These are phyloP conservation scores for Bufo bufo DNA, from an alignment of 2,113 vertebrate genomes.

Conservation along the genomic window DNA sequence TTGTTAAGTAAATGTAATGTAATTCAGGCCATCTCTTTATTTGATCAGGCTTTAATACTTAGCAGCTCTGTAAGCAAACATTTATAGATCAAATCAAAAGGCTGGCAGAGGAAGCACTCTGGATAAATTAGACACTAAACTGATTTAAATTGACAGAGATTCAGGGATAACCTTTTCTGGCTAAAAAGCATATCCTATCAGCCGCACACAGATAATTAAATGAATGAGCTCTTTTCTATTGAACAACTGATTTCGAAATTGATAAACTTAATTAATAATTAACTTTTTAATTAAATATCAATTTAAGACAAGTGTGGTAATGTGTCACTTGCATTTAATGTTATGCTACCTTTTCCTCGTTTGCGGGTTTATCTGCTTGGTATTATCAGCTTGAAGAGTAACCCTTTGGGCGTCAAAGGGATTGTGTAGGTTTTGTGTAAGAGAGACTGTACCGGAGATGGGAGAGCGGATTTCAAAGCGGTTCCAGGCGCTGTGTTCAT, in stretches of 20 bases:
- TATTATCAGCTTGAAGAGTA: conserved; percentile 58
- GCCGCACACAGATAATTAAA: conserved; percentile 77
- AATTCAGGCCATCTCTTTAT: conserved; percentile 66
- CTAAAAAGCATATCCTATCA: conserved; percentile 76
- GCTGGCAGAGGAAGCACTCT: conserved; percentile 69
- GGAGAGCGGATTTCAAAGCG: background rate
- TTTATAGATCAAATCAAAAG: conserved; percentile 69
- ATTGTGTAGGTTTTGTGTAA: background rate
- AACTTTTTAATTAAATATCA: conserved; percentile 84
- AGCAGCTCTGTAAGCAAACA: conserved; percentile 72
- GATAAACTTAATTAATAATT: conserved; percentile 86
- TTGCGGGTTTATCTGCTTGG: conserved; percentile 21
- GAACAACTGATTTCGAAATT: conserved; percentile 77
- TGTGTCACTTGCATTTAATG: conserved; percentile 70
- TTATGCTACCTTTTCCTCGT: conserved; percentile 64
- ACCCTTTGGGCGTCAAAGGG: conserved; percentile 54
- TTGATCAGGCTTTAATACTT: conserved; percentile 72
- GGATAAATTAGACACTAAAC: conserved; percentile 70
- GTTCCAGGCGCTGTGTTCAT: background rate
- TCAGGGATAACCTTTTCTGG: conserved; percentile 78
- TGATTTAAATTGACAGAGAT: conserved; percentile 75
- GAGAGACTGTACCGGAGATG: background rate
- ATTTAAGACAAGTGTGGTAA: conserved; percentile 74
- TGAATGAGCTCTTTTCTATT: conserved; percentile 77
- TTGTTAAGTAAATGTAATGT: conserved; percentile 61